Evolutionary conservation across 2,113 vertebrate genomes (phyloP).

Genomic region (Bos javanicus): DNA sequence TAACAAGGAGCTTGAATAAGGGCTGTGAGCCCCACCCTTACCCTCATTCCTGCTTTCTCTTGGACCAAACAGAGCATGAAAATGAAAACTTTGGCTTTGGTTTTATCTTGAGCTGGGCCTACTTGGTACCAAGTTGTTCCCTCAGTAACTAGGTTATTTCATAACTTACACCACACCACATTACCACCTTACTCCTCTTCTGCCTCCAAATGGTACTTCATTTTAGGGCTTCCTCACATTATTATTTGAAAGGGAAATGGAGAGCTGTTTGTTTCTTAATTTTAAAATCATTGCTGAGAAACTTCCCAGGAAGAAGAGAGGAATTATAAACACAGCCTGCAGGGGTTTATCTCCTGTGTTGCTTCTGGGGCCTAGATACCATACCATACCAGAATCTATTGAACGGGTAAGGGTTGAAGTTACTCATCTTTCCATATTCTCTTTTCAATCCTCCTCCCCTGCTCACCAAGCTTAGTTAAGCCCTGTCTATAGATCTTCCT

Average conservation of each 20-base stretch:
- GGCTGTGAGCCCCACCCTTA: background rate
- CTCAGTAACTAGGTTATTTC: background rate
- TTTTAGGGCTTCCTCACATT: slow-evolving; percentile 18
- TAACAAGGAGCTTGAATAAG: background rate
- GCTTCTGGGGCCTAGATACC: background rate
- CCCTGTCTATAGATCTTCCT: background rate
- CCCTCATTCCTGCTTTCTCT: background rate
- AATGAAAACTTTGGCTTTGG: background rate
- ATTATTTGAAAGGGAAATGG: background rate
- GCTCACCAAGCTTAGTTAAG: background rate
- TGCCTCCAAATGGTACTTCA: background rate
- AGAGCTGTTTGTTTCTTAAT: background rate
- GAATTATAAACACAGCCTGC: background rate
- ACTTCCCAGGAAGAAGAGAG: background rate
- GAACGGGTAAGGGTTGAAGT: background rate
- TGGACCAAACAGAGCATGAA: background rate
- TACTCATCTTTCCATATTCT: background rate
- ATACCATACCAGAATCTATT: background rate
- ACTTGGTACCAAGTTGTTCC: background rate
- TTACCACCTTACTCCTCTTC: background rate
- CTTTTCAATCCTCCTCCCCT: background rate
- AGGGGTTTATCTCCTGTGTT: background rate
- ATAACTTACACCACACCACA: background rate
- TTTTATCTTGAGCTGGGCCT: background rate
- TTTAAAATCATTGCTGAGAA: background rate